phyloP scores from a whole-genome alignment of 2,797 vertebrate genomes.

The Capromys pilorides region DNA sequence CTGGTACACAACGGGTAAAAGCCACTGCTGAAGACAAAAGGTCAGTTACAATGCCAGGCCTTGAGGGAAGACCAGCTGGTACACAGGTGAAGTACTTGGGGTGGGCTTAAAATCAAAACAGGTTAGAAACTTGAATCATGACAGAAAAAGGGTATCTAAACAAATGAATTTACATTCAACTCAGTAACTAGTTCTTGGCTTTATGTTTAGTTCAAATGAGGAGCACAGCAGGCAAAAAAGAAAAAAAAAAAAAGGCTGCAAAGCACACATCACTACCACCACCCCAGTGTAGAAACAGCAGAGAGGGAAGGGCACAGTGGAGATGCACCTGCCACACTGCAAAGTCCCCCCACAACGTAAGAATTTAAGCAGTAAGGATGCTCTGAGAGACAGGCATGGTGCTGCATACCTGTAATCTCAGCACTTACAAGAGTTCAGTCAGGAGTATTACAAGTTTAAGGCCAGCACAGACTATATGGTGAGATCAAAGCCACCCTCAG shows the following conservation, averaged over 20 bases:
- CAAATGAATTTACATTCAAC: neutral
- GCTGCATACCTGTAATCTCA: neutral
- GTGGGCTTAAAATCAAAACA: neutral
- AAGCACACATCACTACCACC: neutral
- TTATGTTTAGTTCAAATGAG: neutral
- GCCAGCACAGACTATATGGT: neutral
- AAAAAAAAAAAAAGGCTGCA: neutral
- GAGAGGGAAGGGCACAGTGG: neutral
- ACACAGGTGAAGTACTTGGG: neutral
- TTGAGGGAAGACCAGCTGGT: neutral
- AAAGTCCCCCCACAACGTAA: neutral
- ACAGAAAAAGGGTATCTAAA: neutral
- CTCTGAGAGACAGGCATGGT: neutral
- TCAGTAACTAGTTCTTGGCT: neutral
- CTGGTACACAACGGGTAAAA: neutral
- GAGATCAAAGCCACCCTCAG: neutral
- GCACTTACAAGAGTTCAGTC: neutral
- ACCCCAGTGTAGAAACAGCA: neutral
- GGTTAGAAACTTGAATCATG: neutral
- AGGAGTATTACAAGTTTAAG: neutral
- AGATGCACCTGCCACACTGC: no score
- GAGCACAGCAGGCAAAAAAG: neutral
- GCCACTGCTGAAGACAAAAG: neutral
- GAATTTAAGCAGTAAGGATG: neutral
- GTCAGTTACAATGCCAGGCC: neutral